These are phyloP conservation scores for Siderastrea siderea DNA, from an alignment of 92 coral and sea anemone species.

Conservation along the genomic window DNA sequence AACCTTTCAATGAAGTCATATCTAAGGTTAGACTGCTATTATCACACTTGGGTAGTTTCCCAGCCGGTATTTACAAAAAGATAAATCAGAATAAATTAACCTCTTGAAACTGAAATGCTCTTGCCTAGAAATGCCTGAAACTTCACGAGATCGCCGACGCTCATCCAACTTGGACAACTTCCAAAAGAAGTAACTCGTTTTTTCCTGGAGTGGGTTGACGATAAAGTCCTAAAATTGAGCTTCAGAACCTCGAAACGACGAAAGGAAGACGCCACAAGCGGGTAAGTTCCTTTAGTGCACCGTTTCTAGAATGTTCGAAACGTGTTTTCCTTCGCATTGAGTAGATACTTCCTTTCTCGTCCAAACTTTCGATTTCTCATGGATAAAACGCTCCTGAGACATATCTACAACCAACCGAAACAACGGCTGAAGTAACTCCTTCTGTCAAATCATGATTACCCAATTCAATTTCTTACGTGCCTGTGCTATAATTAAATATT, in stretches of 20 bases:
- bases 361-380: slow-evolving; percentile 39
- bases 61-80: not conserved
- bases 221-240: not conserved
- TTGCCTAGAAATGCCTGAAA: not conserved
- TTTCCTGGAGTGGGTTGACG: not conserved
- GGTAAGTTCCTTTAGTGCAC: not conserved
- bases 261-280: not conserved
- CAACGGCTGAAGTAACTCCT: not conserved
- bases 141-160: not conserved
- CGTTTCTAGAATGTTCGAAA: not conserved
- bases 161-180: not conserved
- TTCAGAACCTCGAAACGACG: not conserved
- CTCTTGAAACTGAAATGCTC: not conserved
- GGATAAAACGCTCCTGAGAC: slow-evolving; percentile 25
- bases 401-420: slow-evolving; percentile 41
- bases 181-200: not conserved
- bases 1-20: not conserved
- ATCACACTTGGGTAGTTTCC: not conserved
- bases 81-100: not conserved
- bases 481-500: not conserved
- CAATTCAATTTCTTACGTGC: not conserved
- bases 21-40: not conserved
- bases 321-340: not conserved
- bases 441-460: not conserved
- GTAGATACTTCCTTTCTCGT: not conserved